Percentiles rank a stretch among this genome's conserved stretches.
Evolutionary conservation across 2,888 invertebrate species (phyloP).

Genomic region (Hirtodrosophila alboralis): DNA sequence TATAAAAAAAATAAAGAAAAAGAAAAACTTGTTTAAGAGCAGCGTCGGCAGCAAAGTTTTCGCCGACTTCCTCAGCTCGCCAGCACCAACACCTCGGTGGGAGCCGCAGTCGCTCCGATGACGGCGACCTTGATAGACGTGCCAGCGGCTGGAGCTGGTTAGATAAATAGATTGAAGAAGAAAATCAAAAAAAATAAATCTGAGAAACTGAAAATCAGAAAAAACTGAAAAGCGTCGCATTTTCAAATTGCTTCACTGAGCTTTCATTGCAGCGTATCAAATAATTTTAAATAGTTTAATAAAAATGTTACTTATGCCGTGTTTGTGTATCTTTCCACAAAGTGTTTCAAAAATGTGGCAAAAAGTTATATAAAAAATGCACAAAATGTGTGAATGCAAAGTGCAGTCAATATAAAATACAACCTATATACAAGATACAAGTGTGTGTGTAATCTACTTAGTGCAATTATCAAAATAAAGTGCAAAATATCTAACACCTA

Average conservation of each 20-base stretch:
- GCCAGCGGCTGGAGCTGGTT: conserved; percentile 70
- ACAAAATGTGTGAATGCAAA: conserved; percentile 38
- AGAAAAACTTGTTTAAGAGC: conserved; percentile 67
- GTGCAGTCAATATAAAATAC: conserved; percentile 40
- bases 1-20: conserved; percentile 24
- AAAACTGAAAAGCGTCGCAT: conserved; percentile 21
- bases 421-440: conserved; percentile 15
- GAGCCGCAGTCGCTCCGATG: conserved; percentile 81
- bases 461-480: conserved; percentile 13
- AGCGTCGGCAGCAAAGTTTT: conserved; percentile 31
- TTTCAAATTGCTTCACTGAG: conserved; percentile 24
- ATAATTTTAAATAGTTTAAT: conserved; percentile 17
- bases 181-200: conserved; percentile 7
- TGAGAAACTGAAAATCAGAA: background rate
- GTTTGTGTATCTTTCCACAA: conserved; percentile 51
- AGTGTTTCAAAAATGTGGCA: conserved; percentile 60
- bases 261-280: conserved; percentile 53
- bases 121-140: conserved; percentile 85
- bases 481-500: conserved; percentile 19
- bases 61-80: conserved; percentile 55
- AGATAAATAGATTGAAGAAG: conserved; percentile 19
- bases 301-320: conserved; percentile 46
- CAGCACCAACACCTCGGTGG: conserved; percentile 47
- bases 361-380: conserved; percentile 29
- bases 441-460: conserved; percentile 6